Evolutionary conservation across 1,140 invertebrate species (phyloP), one percentile per base, ranked within the genome.

Genomic region (Diabrotica virgifera): DNA sequence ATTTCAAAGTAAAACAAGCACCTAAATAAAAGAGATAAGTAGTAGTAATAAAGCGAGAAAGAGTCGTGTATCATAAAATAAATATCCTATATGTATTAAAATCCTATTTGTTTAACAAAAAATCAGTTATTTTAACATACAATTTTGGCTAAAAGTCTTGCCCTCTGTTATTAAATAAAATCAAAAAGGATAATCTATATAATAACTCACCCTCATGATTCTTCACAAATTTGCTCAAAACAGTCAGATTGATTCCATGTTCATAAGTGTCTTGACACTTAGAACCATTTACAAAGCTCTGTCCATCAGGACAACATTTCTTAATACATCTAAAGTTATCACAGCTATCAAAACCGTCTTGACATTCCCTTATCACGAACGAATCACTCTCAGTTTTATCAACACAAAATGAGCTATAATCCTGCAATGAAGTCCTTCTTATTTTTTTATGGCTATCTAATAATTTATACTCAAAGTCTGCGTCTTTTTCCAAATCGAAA

Each of bases 261-360:
- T 51, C 46, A 51, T 68, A 72, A 0, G 71, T 74, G 61, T 74
- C 64, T 14, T 36, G 13, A 62, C 73, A 74, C 9, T 60, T 62
- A 0, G 58, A 10, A 38, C 71, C 71, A 13, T 62, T 64, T 10
- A 74, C 68, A 36, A 63, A 74, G 55, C 73, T 74, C 46, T 74
- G 71, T 5, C 73, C 73, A 66, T 74, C 73, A 5, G 70, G 68
- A 52, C 73, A 74, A 40, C 73, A 74, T 50, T 74, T 74, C 14
- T 60, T 67, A 6, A 73, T 63, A 38, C 73, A 74, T 52, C 55
- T 71, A 5, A 55, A 63, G 5, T 55, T 12, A 8, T 59, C 46
- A 62, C 73, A 74, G 52, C 68, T 40, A 7, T 63, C 6, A 9
- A 67, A 36, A 12, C 64, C 57, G 7, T 64, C 63, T 36, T 69